Percentiles rank a stretch among this genome's conserved stretches.
Conservation (phyloP, 2,888 invertebrate genomes). For the Euzophera pinguis region DNA sequence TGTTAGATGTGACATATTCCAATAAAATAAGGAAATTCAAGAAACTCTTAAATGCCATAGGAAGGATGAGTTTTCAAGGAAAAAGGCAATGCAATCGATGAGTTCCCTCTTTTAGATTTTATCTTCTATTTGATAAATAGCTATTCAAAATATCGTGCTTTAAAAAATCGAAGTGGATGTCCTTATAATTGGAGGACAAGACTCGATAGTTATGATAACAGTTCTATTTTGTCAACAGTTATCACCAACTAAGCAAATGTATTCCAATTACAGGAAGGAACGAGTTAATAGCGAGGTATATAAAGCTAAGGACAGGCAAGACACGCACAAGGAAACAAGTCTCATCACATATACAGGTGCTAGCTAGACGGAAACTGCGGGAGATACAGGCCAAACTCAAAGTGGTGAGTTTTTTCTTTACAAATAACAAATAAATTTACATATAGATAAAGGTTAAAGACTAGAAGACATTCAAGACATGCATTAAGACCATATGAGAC, state of each 20-base stretch:
- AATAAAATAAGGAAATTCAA: no score
- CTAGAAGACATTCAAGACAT: no score
- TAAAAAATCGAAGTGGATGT: no score
- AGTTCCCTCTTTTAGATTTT: no score
- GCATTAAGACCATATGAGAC: no score
- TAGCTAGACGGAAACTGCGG: conserved; percentile 98
- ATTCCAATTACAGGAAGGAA: conserved; percentile 92
- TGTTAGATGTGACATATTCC: no score
- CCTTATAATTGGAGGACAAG: no score
- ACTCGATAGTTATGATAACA: no score
- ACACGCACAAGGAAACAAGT: conserved; percentile 99
- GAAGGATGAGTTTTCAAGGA: conserved; percentile 95
- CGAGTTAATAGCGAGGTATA: conserved; percentile 99
- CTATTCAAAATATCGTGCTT: no score
- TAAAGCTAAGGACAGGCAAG: conserved; percentile 99
- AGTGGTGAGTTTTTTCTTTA: conserved; percentile 85
- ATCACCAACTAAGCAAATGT: background rate
- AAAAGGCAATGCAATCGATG: conserved; percentile 98
- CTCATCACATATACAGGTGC: conserved; percentile 99
- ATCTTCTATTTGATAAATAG: no score
- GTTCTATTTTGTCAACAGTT: background rate
- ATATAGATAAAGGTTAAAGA: no score
- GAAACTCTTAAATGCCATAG: conserved; percentile 81
- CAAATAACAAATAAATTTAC: no score
- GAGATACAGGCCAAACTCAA: conserved; percentile 99